These are phyloP conservation scores for Mimachlamys varia DNA, from an alignment of 2,888 invertebrate species.

Conservation along the genomic window DNA sequence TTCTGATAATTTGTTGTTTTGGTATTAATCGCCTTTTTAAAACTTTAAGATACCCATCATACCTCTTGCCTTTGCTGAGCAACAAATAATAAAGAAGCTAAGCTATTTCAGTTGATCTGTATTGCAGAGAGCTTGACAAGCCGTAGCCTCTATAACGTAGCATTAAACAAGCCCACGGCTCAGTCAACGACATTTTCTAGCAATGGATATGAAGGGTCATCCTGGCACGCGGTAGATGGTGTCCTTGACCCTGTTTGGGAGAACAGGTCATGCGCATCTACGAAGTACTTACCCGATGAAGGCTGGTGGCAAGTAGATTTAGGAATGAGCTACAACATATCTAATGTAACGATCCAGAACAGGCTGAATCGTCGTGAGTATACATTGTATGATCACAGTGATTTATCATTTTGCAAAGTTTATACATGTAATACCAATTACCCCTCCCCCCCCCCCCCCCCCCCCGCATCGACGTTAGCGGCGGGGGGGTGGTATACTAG, in stretches of 20 bases:
- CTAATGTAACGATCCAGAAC: background rate
- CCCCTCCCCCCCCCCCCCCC: too few relatives aligned
- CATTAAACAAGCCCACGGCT: background rate
- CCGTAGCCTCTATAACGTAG: background rate
- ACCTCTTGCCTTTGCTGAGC: too few relatives aligned
- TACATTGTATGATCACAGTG: too few relatives aligned
- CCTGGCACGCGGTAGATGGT: background rate
- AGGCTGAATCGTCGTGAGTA: background rate
- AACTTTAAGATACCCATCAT: too few relatives aligned
- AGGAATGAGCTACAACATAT: background rate
- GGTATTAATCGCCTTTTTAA: too few relatives aligned
- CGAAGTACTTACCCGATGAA: background rate
- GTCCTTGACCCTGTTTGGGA: background rate
- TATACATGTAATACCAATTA: too few relatives aligned
- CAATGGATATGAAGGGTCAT: background rate
- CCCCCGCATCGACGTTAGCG: too few relatives aligned
- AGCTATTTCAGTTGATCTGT: background rate
- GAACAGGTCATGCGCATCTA: background rate
- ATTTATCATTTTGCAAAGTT: too few relatives aligned
- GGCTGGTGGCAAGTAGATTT: background rate
- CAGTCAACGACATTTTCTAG: background rate
- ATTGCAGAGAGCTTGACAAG: background rate
- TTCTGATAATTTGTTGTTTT: too few relatives aligned
- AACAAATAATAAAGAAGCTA: too few relatives aligned
- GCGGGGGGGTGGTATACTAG: too few relatives aligned